Conservation (phyloP, 2,888 invertebrate species). For the Orchesellides sinensis region DNA sequence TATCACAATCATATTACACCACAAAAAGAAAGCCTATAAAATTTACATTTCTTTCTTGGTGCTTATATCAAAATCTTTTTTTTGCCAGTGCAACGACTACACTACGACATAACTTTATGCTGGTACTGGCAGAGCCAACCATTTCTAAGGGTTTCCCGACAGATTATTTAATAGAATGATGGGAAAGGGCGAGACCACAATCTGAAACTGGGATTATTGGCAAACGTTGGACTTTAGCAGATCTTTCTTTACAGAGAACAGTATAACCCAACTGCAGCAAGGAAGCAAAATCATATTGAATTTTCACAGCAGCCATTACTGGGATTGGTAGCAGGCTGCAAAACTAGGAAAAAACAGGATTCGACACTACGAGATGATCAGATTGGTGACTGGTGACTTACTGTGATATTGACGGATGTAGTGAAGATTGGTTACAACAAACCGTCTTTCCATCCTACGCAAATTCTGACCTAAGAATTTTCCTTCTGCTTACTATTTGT, state of each 20-base stretch:
- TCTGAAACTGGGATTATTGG: no score
- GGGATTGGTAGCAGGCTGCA: background rate
- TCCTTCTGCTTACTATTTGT: slow-evolving; percentile 26
- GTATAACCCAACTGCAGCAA: slow-evolving; percentile 25
- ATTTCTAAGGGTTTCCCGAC: slow-evolving; percentile 29
- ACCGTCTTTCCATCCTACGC: slow-evolving; percentile 39
- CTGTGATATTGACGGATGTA: slow-evolving; percentile 53
- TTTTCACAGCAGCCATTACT: background rate
- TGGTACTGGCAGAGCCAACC: slow-evolving; percentile 25
- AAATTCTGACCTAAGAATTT: slow-evolving; percentile 38
- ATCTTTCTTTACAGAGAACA: slow-evolving; percentile 16
- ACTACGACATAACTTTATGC: slow-evolving; percentile 37
- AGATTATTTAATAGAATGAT: slow-evolving; percentile 18
- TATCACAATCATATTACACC: background rate
- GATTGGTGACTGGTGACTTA: slow-evolving; percentile 48
- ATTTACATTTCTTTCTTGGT: slow-evolving; percentile 1
- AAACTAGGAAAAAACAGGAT: slow-evolving; percentile 1
- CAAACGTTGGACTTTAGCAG: no score
- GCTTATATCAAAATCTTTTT: slow-evolving; percentile 15
- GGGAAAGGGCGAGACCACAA: slow-evolving; percentile 23
- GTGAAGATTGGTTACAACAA: slow-evolving; percentile 53
- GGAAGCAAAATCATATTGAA: background rate
- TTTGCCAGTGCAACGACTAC: no score
- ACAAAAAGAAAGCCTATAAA: background rate
- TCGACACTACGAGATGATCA: slow-evolving; percentile 48